Percentiles rank a stretch among this genome's conserved stretches.
Evolutionary conservation across 2,797 vertebrate species (phyloP).

Genomic region (Hydrolagus colliei): DNA sequence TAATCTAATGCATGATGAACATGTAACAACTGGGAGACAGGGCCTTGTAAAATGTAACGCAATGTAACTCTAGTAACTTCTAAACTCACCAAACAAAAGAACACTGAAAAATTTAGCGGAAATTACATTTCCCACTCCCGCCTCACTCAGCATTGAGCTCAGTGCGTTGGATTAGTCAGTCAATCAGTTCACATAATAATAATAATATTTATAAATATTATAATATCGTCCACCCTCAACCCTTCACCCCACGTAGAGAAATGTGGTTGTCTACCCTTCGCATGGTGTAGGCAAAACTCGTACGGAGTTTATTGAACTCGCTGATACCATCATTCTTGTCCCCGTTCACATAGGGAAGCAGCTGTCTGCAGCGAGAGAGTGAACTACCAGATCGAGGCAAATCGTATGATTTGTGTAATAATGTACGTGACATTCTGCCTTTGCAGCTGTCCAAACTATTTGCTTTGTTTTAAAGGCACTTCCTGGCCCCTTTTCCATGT

Average conservation of each 20-base stretch:
- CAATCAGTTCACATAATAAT: not conserved
- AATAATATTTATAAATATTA: too few relatives aligned
- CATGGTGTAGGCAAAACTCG: not conserved
- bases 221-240: too few relatives aligned
- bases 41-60: too few relatives aligned
- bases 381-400: not conserved
- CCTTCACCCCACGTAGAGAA: not conserved
- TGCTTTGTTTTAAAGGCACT: slow-evolving; percentile 17
- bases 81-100: not conserved
- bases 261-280: not conserved
- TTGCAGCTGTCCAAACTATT: slow-evolving; percentile 28
- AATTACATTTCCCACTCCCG: not conserved
- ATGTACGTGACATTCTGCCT: slow-evolving; percentile 18
- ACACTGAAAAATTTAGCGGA: not conserved
- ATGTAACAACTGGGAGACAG: too few relatives aligned
- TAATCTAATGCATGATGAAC: too few relatives aligned
- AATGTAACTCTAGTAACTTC: too few relatives aligned
- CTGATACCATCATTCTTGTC: slow-evolving; percentile 17
- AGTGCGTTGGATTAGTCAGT: not conserved
- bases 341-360: slow-evolving; percentile 15
- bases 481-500: slow-evolving; percentile 17
- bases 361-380: slow-evolving; percentile 18
- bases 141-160: too few relatives aligned
- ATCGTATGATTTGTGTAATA: slow-evolving; percentile 3
- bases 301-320: slow-evolving; percentile 12